Evolutionary conservation across 2,797 vertebrate species (phyloP), one percentile per base, ranked within the genome.

Genomic region (Xyrichtys novacula): DNA sequence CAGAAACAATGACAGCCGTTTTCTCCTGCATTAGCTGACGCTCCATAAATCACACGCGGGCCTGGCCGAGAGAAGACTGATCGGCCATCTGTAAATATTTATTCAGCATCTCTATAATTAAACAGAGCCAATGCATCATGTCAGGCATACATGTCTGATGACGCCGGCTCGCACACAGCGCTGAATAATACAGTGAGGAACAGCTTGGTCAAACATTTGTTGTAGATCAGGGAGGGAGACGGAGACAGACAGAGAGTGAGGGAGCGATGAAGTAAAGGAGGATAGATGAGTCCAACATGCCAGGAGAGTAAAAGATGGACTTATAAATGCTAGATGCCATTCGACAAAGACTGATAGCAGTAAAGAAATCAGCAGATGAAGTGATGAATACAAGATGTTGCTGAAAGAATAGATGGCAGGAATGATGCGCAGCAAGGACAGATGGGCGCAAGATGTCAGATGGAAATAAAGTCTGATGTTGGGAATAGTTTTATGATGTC

Each of bases 61-160:
- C 11, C 46, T 78, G 75, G 69, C 81, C 74, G 74, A 80, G 59
- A 81, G 58, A 80, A 89, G 88, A 91, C 74, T 82, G 75, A 90
- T 90, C 61, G 74, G 67, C 90, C 89, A 86, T 92, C 90, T 93
- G 92, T 90, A 93, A 93, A 93, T 94, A 94, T 93, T 93, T 92
- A 91, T 92, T 91, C 87, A 85, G 83, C 88, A 88, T 91, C 87
- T 93, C 88, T 93, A 89, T 91, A 90, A 94, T 93, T 92, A 92
- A 93, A 91, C 83, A 83, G 86, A 88, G 76, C 74, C 83, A 83
- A 93, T 92, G 89, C 88, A 88, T 93, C 89, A 91, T 85, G 89
- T 91, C 88, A 85, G 76, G 66, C 66, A 48, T 78, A 86, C 84
- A 82, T 85, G 86, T 85, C 80, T 82, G 81, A 86, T 80, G 75